Evolutionary conservation across 30 jellyfish, hydroid and myxozoan genomes (phyloP).

Genomic region (Mastigias papua): DNA sequence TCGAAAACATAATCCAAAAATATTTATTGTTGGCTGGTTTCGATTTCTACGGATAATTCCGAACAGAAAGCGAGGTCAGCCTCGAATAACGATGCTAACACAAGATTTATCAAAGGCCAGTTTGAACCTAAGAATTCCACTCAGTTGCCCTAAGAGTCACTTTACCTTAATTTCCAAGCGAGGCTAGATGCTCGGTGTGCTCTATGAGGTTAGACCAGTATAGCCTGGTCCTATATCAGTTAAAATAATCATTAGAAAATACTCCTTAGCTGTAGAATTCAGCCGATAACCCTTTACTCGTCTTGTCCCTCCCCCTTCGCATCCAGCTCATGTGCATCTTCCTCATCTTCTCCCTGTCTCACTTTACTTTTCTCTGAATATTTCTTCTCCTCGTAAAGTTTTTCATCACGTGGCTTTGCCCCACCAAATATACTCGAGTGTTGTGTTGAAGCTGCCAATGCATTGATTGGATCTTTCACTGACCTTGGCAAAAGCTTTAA

Average conservation of each 20-base stretch:
- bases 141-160: background rate
- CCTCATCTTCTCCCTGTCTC: slow-evolving; percentile 44
- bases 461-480: slow-evolving; percentile 87
- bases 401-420: slow-evolving; percentile 98
- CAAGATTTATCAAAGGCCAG: background rate
- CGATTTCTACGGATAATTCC: background rate
- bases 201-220: background rate
- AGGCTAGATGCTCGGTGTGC: background rate
- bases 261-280: slow-evolving; percentile 1
- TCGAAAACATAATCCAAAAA: slow-evolving; percentile 17
- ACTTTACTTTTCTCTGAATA: slow-evolving; percentile 71
- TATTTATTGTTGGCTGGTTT: background rate
- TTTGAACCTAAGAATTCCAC: background rate
- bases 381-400: slow-evolving; percentile 70
- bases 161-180: background rate
- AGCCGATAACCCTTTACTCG: slow-evolving; percentile 19
- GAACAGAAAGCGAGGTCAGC: background rate
- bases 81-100: background rate
- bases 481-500: slow-evolving; percentile 90
- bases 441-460: slow-evolving; percentile 81
- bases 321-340: slow-evolving; percentile 25
- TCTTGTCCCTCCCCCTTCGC: background rate
- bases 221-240: background rate
- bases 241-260: background rate
- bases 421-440: slow-evolving; percentile 95